Conservation (phyloP, 2,888 invertebrate genomes). For the Lepidochrysops patricia region DNA sequence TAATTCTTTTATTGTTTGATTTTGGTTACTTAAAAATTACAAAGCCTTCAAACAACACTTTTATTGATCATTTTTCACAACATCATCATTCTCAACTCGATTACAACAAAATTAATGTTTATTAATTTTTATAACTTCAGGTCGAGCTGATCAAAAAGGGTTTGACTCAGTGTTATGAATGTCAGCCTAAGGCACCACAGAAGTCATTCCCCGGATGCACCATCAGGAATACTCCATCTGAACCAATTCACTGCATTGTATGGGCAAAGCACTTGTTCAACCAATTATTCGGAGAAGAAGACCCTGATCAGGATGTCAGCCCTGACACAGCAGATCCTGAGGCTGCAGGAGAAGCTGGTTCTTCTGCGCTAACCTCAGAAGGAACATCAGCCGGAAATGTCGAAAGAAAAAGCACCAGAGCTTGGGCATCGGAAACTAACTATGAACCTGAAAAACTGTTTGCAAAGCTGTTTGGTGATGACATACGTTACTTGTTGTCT, state of each 20-base stretch:
- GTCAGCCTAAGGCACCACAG: conserved; percentile 91
- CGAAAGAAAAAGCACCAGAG: conserved; percentile 82
- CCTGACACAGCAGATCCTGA: conserved; percentile 98
- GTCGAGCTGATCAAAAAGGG: conserved; percentile 91
- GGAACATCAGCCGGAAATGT: conserved; percentile 68
- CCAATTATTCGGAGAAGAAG: conserved; percentile 98
- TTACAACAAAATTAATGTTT: too few relatives aligned
- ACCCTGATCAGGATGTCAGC: conserved; percentile 96
- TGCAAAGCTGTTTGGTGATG: conserved; percentile 93
- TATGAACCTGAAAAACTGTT: conserved; percentile 92
- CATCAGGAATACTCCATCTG: conserved; percentile 98
- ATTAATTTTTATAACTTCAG: conserved; percentile 33
- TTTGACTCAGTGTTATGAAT: conserved; percentile 96
- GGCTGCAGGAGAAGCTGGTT: conserved; percentile 81
- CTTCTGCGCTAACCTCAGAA: conserved; percentile 69
- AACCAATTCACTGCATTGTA: conserved; percentile 98
- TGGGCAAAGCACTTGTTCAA: conserved; percentile 99
- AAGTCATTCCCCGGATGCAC: conserved; percentile 98
- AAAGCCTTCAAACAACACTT: neutral
- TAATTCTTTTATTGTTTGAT: too few relatives aligned
- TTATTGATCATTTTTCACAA: too few relatives aligned
- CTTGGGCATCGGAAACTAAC: conserved; percentile 89
- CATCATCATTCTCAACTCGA: too few relatives aligned
- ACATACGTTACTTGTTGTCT: conserved; percentile 93
- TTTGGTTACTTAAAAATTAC: too few relatives aligned